Conservation (phyloP, 1,140 invertebrate species). For the Chironomus tepperi region DNA sequence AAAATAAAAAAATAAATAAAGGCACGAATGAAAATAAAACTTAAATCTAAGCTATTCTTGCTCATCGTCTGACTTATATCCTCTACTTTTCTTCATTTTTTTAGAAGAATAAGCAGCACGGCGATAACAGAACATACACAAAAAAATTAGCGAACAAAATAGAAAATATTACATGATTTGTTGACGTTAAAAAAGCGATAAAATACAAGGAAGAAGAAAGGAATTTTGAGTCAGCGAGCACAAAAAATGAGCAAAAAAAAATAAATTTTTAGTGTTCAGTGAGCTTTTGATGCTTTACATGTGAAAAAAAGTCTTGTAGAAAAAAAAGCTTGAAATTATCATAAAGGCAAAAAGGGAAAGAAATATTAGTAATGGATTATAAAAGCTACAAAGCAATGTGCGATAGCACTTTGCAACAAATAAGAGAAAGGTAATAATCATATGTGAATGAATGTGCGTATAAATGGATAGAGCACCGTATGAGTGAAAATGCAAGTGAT, state of each 20-base stretch:
- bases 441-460: background rate
- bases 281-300: background rate
- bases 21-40: too few relatives aligned
- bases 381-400: constrained; percentile 11
- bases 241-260: background rate
- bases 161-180: constrained; percentile 11
- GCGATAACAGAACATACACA: background rate
- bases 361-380: constrained; percentile 11
- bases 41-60: constrained; percentile 4
- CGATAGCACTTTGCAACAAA: constrained; percentile 16
- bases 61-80: background rate
- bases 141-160: background rate
- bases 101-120: background rate
- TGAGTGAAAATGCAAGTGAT: too few relatives aligned
- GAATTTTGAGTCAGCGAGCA: constrained; percentile 3
- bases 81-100: background rate
- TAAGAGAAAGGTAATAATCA: constrained; percentile 12
- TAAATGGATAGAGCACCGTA: too few relatives aligned
- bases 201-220: background rate
- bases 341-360: background rate
- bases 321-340: background rate
- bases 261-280: background rate
- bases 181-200: constrained; percentile 4
- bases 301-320: too few relatives aligned
- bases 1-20: too few relatives aligned